Conservation (phyloP, 2,797 vertebrate genomes). For the Nannoperca australis region DNA sequence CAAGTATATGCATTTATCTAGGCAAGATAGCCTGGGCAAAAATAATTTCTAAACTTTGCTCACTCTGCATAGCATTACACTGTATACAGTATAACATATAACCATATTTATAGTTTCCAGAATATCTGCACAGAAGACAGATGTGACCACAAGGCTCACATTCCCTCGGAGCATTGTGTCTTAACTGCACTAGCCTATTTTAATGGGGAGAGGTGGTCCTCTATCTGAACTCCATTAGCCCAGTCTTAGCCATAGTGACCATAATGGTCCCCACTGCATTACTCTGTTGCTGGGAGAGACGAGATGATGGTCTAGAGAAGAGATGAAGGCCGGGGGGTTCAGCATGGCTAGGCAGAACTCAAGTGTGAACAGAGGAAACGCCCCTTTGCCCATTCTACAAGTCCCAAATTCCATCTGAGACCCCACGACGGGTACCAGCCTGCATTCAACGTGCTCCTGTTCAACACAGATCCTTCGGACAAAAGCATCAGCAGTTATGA, state of each 20-base stretch:
- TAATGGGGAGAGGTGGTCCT: conserved; percentile 72
- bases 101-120: conserved; percentile 13
- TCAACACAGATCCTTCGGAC: conserved; percentile 56
- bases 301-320: conserved; percentile 67
- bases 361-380: conserved; percentile 84
- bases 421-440: conserved; percentile 53
- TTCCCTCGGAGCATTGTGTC: conserved; percentile 59
- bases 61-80: conserved; percentile 18
- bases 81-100: conserved; percentile 3
- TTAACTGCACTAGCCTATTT: conserved; percentile 68
- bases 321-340: conserved; percentile 78
- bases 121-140: conserved; percentile 17
- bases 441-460: conserved; percentile 54
- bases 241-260: conserved; percentile 80
- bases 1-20: conserved; percentile 44
- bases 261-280: conserved; percentile 84
- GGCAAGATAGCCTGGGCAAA: conserved; percentile 16
- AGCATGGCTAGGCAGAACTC: conserved; percentile 86
- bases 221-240: conserved; percentile 80
- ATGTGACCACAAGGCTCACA: conserved; percentile 6
- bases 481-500: conserved; percentile 76
- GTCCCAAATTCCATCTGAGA: conserved; percentile 65
- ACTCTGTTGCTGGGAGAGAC: conserved; percentile 72
- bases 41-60: conserved; percentile 40
- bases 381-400: conserved; percentile 82